Evolutionary conservation across 1,140 invertebrate genomes (phyloP), one percentile per base, ranked within the genome.

Genomic region (Rhagoletis zephyria): DNA sequence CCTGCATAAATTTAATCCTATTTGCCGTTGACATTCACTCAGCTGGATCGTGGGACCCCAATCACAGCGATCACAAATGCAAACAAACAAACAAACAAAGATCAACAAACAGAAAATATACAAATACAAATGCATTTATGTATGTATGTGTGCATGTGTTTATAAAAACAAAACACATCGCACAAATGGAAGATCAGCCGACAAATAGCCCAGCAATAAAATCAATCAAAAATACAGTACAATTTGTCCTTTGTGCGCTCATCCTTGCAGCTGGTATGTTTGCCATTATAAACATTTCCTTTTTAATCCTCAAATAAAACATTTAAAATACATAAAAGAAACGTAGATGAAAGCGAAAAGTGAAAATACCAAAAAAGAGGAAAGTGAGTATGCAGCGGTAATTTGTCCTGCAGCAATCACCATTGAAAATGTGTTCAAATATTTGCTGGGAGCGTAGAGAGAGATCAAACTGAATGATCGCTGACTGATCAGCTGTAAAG

Each of bases 151-250:
- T 56, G 74, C 51, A 56, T 81, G 45, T n/a, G 48, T 56, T 16
- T 16, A 19, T 0, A 51, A 9, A 81, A 81, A 81, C 48, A 81
- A 81, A 81, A 81, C 48, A 81, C 74, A 19, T 56, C n/a, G 74
- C n/a, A 81, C 74, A 81, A 81, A 81, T 56, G 74, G 74, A 81
- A 19, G 74, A 81, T 81, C 74, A 81, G 74, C 48, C 48, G 74
- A 81, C 74, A 81, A 81, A 81, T 81, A 81, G 74, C 16, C n/a
- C 74, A 81, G 51, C 74, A 81, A 81, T 81, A 81, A 81, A 81
- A 81, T 81, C 74, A 81, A 81, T 81, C 74, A 81, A 81, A 77
- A 77, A 77, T 77, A n/a, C 42, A 48, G 14, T 48, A 81, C 74
- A 81, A 81, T 81, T 81, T 81, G 74, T 81, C 74, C 74, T 56